Conservation (phyloP, 2,797 vertebrate species). For the Hafferia zeledoni region DNA sequence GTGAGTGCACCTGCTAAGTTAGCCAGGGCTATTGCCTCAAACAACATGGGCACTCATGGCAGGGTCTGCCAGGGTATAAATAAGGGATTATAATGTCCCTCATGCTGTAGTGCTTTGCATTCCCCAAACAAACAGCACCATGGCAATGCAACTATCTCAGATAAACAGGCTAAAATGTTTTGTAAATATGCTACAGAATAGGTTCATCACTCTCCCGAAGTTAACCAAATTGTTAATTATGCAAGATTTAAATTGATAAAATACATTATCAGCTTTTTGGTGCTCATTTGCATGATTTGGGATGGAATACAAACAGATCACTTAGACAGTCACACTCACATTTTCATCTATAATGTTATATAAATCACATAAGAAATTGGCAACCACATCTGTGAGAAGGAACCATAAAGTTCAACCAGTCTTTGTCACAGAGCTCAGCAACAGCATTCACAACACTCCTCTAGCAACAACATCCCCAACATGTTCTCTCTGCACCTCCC, state of each 20-base stretch:
- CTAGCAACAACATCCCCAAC: neutral
- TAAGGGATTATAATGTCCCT: neutral
- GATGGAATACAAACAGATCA: neutral
- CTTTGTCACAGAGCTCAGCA: neutral
- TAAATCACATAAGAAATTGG: neutral
- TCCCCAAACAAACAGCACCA: neutral
- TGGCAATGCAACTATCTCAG: neutral
- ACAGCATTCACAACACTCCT: neutral
- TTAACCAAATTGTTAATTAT: neutral
- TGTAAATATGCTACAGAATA: neutral
- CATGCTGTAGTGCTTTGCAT: neutral
- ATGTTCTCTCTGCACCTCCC: neutral
- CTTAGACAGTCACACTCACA: neutral
- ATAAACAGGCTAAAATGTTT: neutral
- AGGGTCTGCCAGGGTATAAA: neutral
- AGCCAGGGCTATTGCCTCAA: neutral
- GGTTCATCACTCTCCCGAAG: neutral
- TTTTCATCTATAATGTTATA: neutral
- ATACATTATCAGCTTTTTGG: neutral
- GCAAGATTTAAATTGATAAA: neutral
- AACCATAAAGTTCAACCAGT: neutral
- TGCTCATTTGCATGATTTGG: neutral
- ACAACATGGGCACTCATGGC: neutral
- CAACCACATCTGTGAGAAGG: neutral
- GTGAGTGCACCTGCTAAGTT: constrained; percentile 27